These are phyloP conservation scores for Schizothorax lantsangensis DNA, from an alignment of 2,797 vertebrate genomes.

Conservation along the genomic window DNA sequence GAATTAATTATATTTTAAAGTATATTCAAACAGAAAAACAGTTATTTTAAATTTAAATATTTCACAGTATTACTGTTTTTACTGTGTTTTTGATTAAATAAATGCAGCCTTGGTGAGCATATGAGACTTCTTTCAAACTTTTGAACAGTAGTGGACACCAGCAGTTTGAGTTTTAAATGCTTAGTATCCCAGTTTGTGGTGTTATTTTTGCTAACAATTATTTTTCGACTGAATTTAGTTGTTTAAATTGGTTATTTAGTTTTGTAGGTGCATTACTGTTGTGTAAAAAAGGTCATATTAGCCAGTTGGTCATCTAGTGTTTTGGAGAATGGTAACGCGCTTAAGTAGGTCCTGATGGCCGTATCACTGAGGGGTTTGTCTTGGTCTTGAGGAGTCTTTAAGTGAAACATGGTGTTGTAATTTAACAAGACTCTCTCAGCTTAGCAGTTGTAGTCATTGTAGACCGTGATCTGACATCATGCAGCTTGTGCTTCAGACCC, in stretches of 20 bases:
- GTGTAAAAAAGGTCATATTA: background rate
- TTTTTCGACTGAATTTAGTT: background rate
- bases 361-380: background rate
- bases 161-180: background rate
- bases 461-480: background rate
- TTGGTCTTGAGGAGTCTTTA: background rate
- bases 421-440: background rate
- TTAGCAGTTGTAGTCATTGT: background rate
- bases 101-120: background rate
- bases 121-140: background rate
- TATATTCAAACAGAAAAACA: background rate
- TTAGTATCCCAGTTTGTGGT: background rate
- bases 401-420: background rate
- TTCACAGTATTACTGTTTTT: background rate
- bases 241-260: background rate
- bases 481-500: background rate
- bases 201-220: background rate
- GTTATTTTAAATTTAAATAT: background rate
- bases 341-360: background rate
- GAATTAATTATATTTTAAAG: background rate
- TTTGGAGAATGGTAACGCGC: background rate
- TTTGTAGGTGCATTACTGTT: background rate
- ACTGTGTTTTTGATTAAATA: background rate
- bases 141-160: background rate
- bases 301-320: background rate